Conservation (phyloP, 2,888 invertebrate genomes). For the Macrostomum cliftonense region DNA sequence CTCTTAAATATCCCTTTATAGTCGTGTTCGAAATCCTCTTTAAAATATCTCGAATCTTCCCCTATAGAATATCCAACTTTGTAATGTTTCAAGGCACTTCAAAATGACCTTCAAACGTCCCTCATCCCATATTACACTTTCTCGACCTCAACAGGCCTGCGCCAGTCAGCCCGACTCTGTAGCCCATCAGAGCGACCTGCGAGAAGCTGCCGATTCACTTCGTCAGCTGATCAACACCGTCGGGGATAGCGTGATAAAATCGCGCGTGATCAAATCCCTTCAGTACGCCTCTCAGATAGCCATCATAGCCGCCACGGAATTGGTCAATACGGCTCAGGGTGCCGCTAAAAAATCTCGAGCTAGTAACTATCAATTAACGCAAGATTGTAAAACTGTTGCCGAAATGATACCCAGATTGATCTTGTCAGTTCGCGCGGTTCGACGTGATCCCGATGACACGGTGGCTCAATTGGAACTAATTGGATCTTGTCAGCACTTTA, state of each 20-base stretch:
- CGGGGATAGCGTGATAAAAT: slow-evolving; percentile 59
- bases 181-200: slow-evolving; percentile 40
- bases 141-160: too few relatives aligned
- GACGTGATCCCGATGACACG: slow-evolving; percentile 47
- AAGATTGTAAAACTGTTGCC: slow-evolving; percentile 53
- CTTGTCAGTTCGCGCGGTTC: slow-evolving; percentile 47
- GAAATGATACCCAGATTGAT: slow-evolving; percentile 62
- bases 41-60: too few relatives aligned
- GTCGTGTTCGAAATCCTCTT: too few relatives aligned
- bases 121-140: too few relatives aligned
- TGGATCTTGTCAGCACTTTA: slow-evolving; percentile 56
- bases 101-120: too few relatives aligned
- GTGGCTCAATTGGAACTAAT: slow-evolving; percentile 57
- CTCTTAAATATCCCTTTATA: too few relatives aligned
- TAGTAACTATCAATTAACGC: slow-evolving; percentile 17
- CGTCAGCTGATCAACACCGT: slow-evolving; percentile 65
- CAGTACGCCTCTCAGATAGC: slow-evolving; percentile 57
- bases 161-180: too few relatives aligned
- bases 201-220: slow-evolving; percentile 76
- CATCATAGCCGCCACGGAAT: slow-evolving; percentile 69
- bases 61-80: too few relatives aligned
- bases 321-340: slow-evolving; percentile 67
- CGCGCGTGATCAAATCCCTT: slow-evolving; percentile 49
- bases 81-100: too few relatives aligned
- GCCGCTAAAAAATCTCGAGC: slow-evolving; percentile 48